phyloP scores from a whole-genome alignment of 2,797 vertebrate species.

The Triplophysa bombifrons region DNA sequence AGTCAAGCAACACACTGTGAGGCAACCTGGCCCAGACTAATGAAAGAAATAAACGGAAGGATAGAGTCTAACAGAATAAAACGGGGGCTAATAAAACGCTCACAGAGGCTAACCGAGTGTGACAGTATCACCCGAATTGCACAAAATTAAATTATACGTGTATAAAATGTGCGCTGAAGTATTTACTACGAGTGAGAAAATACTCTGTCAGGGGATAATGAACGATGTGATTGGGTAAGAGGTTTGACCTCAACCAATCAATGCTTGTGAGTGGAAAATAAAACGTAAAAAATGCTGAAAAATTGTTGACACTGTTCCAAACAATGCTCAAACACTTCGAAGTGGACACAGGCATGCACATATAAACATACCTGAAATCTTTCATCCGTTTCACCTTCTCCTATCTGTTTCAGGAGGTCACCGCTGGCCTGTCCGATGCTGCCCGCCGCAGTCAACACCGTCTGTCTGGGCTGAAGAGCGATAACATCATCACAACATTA shows the following conservation, averaged over 20 bases:
- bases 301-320: too few species aligned
- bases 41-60: constrained; percentile 40
- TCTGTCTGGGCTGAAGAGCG: constrained; percentile 89
- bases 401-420: constrained; percentile 94
- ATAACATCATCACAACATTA: background rate
- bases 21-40: constrained; percentile 64
- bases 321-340: too few species aligned
- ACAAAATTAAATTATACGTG: constrained; percentile 34
- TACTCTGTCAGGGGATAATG: constrained; percentile 8
- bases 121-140: constrained; percentile 24
- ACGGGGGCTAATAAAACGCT: constrained; percentile 20
- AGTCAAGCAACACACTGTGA: constrained; percentile 63
- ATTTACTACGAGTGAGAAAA: constrained; percentile 10
- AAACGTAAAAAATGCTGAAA: background rate
- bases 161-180: constrained; percentile 33
- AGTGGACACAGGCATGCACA: background rate
- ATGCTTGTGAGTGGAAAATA: background rate
- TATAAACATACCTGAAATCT: constrained; percentile 88
- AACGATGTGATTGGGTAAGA: constrained; percentile 17
- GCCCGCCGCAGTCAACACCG: constrained; percentile 94
- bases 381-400: constrained; percentile 96
- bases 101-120: constrained; percentile 21
- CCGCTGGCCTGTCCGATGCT: constrained; percentile 98
- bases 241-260: constrained; percentile 7
- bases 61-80: constrained; percentile 27